Conservation (phyloP, 1,140 invertebrate species). For the Saxidomus purpurata region DNA sequence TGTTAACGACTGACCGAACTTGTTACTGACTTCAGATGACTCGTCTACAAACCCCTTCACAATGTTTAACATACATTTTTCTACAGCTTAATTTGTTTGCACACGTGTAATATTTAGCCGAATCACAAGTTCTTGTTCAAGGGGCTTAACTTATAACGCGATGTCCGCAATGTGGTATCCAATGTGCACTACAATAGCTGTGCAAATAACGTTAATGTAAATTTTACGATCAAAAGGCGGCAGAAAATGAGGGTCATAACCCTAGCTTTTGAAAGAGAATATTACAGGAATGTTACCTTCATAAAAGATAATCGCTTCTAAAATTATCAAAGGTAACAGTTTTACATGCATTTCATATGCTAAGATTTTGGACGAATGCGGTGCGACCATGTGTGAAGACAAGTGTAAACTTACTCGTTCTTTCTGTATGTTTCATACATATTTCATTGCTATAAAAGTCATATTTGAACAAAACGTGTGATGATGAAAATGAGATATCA, state of each 20-base stretch:
- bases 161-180: neutral
- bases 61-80: conserved; percentile 48
- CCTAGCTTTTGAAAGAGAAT: conserved; percentile 5
- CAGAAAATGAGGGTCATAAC: neutral
- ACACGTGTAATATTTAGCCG: conserved; percentile 23
- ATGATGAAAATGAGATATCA: no score
- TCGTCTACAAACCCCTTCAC: conserved; percentile 7
- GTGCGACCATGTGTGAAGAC: neutral
- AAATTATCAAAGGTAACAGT: conserved; percentile 2
- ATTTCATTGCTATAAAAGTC: no score
- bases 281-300: conserved; percentile 11
- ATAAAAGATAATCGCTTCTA: neutral
- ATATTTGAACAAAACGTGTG: no score
- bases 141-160: conserved; percentile 10
- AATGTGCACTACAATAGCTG: neutral
- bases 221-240: conserved; percentile 31
- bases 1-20: conserved; percentile 23
- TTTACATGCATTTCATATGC: neutral
- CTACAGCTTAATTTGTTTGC: conserved; percentile 49
- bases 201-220: conserved; percentile 25
- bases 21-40: conserved; percentile 8
- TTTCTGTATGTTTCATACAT: neutral
- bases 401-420: neutral
- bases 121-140: conserved; percentile 4
- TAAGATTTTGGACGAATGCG: neutral